These are phyloP conservation scores for Trachelus iudaicus DNA, from an alignment of 2,888 invertebrate species.

Conservation along the genomic window DNA sequence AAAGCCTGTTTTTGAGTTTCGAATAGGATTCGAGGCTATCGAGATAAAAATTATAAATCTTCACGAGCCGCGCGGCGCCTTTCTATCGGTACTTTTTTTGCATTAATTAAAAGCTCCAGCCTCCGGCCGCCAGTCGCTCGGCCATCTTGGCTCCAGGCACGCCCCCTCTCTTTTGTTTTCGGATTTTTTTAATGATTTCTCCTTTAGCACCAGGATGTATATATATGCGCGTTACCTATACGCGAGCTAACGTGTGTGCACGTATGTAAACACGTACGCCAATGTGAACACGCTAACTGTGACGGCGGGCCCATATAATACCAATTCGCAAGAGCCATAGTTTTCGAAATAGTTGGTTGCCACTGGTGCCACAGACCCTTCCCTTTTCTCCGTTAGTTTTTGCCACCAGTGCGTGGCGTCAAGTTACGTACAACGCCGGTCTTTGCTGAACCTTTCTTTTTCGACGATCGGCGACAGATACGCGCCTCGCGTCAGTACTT, in stretches of 20 bases:
- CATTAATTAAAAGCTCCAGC: constrained; percentile 64
- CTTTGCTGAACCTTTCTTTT: constrained; percentile 27
- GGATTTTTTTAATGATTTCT: constrained; percentile 60
- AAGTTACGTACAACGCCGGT: constrained; percentile 42
- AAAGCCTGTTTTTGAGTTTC: not conserved
- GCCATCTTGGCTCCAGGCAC: constrained; percentile 64
- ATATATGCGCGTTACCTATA: not conserved
- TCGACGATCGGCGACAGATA: constrained; percentile 27
- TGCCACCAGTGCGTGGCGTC: constrained; percentile 48
- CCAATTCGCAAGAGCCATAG: constrained; percentile 5
- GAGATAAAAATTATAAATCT: constrained; percentile 1
- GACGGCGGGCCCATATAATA: not conserved
- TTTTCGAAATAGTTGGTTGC: constrained; percentile 4
- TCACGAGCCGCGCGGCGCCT: constrained; percentile 20
- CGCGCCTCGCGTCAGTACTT: not conserved
- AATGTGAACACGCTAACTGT: not conserved
- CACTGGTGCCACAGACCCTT: not conserved
- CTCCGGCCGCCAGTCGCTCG: constrained; percentile 54
- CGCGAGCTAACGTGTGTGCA: not conserved
- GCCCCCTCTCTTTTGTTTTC: constrained; percentile 63
- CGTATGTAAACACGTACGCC: not conserved
- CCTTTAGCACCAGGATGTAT: constrained; percentile 27
- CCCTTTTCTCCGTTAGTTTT: constrained; percentile 46
- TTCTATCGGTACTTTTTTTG: constrained; percentile 48
- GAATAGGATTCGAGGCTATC: not conserved